Percentiles rank a stretch among this genome's conserved stretches.
Conservation (phyloP, 2,113 vertebrate genomes). For the Channa argus region DNA sequence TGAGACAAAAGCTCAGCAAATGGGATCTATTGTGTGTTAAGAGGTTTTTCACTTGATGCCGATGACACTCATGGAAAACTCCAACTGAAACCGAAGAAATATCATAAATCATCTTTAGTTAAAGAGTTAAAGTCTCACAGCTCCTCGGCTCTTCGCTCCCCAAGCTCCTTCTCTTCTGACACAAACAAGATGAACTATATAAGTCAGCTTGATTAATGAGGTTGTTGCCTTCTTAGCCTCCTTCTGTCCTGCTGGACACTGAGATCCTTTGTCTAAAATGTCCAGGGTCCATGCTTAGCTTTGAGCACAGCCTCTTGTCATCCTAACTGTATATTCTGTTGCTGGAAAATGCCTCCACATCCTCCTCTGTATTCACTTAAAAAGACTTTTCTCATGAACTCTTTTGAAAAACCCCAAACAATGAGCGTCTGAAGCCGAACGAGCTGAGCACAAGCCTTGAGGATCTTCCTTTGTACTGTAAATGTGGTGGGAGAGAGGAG, state of each 20-base stretch:
- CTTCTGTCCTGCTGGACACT: not conserved
- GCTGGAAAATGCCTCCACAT: not conserved
- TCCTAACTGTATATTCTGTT: no score
- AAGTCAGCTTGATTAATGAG: conserved; percentile 21
- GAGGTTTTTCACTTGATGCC: no score
- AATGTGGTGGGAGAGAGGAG: conserved; percentile 10
- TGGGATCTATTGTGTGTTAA: not conserved
- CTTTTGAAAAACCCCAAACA: conserved; percentile 28
- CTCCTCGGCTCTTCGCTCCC: not conserved
- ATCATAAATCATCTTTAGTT: no score
- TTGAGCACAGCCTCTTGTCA: not conserved
- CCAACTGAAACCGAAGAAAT: no score
- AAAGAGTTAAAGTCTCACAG: not conserved
- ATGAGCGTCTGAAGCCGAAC: conserved; percentile 7
- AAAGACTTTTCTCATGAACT: conserved; percentile 8
- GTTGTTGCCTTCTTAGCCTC: conserved; percentile 13
- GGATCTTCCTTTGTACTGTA: conserved; percentile 42
- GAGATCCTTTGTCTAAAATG: not conserved
- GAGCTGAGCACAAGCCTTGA: conserved; percentile 17
- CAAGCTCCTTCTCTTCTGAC: not conserved
- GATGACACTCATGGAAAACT: no score
- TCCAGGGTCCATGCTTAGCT: conserved; percentile 7
- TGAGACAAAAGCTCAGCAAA: not conserved
- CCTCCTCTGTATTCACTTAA: conserved; percentile 1
- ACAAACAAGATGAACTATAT: conserved; percentile 6